Conservation (phyloP, 1,140 invertebrate genomes). For the Drosophila ambigua region DNA sequence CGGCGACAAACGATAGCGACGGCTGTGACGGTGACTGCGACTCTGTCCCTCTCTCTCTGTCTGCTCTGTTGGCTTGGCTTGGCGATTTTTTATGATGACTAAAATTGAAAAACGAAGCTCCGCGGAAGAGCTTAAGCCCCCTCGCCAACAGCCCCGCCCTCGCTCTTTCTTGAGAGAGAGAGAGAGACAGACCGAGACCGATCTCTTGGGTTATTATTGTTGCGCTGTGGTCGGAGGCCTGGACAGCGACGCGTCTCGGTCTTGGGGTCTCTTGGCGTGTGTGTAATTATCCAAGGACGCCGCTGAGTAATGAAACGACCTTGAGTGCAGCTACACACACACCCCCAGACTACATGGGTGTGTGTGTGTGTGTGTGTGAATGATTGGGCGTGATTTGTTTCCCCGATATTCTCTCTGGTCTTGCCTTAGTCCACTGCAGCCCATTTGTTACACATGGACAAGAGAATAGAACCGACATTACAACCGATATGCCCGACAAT, state of each 20-base stretch:
- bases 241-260: slow-evolving; percentile 31
- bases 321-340: slow-evolving; percentile 70
- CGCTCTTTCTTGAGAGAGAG: not conserved
- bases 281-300: slow-evolving; percentile 82
- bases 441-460: slow-evolving; percentile 77
- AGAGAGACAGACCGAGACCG: not conserved
- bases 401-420: slow-evolving; percentile 31
- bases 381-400: slow-evolving; percentile 62
- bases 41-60: slow-evolving; percentile 16
- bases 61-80: slow-evolving; percentile 9
- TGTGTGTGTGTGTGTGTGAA: slow-evolving; percentile 37
- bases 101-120: slow-evolving; percentile 73
- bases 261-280: slow-evolving; percentile 70
- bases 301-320: slow-evolving; percentile 82
- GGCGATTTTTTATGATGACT: slow-evolving; percentile 73
- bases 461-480: slow-evolving; percentile 48
- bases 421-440: slow-evolving; percentile 38
- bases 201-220: slow-evolving; percentile 43
- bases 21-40: slow-evolving; percentile 21
- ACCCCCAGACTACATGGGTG: slow-evolving; percentile 17
- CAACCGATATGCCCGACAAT: slow-evolving; percentile 75
- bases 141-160: slow-evolving; percentile 1
- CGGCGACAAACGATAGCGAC: slow-evolving; percentile 53
- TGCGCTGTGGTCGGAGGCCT: slow-evolving; percentile 23
- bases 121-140: slow-evolving; percentile 53